Percentiles rank a stretch among this genome's conserved stretches.
Evolutionary conservation across 2,797 vertebrate genomes (phyloP).

Genomic region (Xenops minutus): DNA sequence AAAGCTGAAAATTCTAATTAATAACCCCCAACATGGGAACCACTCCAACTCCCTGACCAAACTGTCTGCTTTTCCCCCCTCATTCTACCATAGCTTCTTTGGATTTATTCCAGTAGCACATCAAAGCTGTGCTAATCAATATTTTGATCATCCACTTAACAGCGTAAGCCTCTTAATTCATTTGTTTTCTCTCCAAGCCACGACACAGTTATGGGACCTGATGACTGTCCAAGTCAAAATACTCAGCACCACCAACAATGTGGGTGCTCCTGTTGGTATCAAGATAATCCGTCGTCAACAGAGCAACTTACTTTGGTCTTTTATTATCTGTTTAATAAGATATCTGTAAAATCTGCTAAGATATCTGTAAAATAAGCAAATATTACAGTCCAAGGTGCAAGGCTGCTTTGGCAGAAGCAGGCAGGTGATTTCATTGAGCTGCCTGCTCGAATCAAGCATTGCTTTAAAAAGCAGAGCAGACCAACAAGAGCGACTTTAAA

Average conservation of each 20-base stretch:
- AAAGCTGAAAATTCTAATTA: not conserved
- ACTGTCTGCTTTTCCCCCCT: not conserved
- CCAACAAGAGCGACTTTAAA: not conserved
- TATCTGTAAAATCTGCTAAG: not conserved
- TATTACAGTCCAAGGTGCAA: not conserved
- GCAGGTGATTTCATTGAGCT: not conserved
- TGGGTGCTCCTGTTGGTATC: not conserved
- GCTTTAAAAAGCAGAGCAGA: not conserved
- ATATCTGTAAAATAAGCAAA: not conserved
- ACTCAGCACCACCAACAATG: not conserved
- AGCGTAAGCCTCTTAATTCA: not conserved
- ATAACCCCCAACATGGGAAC: not conserved
- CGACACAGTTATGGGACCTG: not conserved
- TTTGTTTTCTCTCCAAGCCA: not conserved
- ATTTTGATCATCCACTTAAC: not conserved
- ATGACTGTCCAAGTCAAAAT: not conserved
- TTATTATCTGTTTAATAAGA: not conserved
- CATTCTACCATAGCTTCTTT: not conserved
- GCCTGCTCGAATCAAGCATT: not conserved
- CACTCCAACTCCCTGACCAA: constrained; percentile 3
- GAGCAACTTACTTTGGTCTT: not conserved
- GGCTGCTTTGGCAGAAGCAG: not conserved
- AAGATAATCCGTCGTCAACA: not conserved
- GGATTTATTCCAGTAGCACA: not conserved
- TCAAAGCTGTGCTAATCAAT: not conserved